A percentile compares a stretch with the other conserved stretches of the same genome.
phyloP scores from a whole-genome alignment of 2,888 invertebrate species.

The Aethes cnicana region DNA sequence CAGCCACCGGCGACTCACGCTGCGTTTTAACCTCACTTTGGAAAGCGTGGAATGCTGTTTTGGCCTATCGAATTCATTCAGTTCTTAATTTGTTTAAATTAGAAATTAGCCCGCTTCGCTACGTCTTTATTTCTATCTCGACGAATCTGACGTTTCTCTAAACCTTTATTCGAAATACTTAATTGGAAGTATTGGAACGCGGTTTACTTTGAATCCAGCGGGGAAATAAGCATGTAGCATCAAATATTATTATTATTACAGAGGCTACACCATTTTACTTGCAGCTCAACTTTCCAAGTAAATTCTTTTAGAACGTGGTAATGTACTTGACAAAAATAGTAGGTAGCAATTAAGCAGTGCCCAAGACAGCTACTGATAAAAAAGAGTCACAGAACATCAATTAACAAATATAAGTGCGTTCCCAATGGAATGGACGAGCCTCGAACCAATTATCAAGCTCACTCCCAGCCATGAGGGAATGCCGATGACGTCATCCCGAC shows the following conservation, averaged over 20 bases:
- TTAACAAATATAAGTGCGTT: slow-evolving; percentile 55
- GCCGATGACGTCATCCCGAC: slow-evolving; percentile 13
- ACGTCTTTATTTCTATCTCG: slow-evolving; percentile 21
- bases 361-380: slow-evolving; percentile 43
- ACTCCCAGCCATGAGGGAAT: slow-evolving; percentile 32
- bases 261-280: too few relatives aligned
- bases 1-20: slow-evolving; percentile 7
- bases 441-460: slow-evolving; percentile 64
- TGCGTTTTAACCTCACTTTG: slow-evolving; percentile 24
- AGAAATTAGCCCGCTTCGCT: slow-evolving; percentile 24
- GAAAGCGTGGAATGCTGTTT: slow-evolving; percentile 35
- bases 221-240: too few relatives aligned
- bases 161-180: slow-evolving; percentile 2
- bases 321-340: slow-evolving; percentile 6
- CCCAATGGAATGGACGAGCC: slow-evolving; percentile 59
- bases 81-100: slow-evolving; percentile 32
- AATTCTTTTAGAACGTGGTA: not conserved
- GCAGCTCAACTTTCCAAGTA: too few relatives aligned
- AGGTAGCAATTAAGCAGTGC: slow-evolving; percentile 6
- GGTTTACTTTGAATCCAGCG: not conserved
- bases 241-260: too few relatives aligned
- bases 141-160: slow-evolving; percentile 19
- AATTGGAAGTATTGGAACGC: not conserved
- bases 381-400: slow-evolving; percentile 57
- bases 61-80: slow-evolving; percentile 29